Conservation (phyloP, 2,888 invertebrate genomes). For the Meliscaeva auricollis region DNA sequence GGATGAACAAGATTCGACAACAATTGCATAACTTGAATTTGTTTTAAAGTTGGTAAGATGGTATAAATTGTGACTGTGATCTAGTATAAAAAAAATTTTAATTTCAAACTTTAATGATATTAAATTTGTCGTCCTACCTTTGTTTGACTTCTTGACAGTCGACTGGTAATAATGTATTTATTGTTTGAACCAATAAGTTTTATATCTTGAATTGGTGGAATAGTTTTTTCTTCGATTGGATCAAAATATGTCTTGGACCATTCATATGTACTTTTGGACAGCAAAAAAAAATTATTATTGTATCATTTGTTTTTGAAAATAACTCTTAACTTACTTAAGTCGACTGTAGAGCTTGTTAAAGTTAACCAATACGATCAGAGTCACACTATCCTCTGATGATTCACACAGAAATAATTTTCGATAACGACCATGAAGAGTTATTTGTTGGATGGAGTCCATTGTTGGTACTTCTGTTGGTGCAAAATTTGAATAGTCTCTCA, state of each 20-base stretch:
- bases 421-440: constrained; percentile 78
- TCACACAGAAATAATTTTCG: constrained; percentile 78
- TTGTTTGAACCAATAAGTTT: constrained; percentile 78
- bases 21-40: constrained; percentile 77
- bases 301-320: too few species aligned
- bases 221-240: constrained; percentile 79
- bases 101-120: neutral
- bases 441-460: constrained; percentile 80
- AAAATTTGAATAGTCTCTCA: constrained; percentile 60
- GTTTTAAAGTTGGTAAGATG: constrained; percentile 75
- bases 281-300: too few species aligned
- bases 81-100: constrained; percentile 71
- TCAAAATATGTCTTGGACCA: constrained; percentile 81
- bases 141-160: constrained; percentile 77
- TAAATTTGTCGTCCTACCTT: constrained; percentile 73
- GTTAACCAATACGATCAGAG: constrained; percentile 78
- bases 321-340: constrained; percentile 77
- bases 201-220: constrained; percentile 78
- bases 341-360: constrained; percentile 78
- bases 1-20: constrained; percentile 74
- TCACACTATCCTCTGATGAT: constrained; percentile 77
- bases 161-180: constrained; percentile 79
- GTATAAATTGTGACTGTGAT: constrained; percentile 79
- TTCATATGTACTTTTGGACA: constrained; percentile 80
- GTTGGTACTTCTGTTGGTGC: constrained; percentile 49